phyloP scores from a whole-genome alignment of 2,888 invertebrate species.

The Seladonia tumulorum region DNA sequence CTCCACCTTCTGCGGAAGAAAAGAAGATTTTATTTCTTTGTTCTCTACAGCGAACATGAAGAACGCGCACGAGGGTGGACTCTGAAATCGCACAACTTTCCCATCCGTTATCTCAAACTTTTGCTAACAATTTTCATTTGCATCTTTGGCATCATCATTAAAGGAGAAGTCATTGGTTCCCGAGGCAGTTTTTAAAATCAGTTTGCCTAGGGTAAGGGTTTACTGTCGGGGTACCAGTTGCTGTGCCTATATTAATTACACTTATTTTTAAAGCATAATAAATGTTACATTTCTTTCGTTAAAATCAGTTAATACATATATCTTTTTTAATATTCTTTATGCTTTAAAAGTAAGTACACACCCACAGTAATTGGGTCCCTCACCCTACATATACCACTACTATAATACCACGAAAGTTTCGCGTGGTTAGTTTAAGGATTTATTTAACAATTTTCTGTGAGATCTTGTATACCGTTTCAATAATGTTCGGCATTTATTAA shows the following conservation, averaged over 20 bases:
- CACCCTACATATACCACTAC: too few species aligned
- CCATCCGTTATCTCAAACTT: not conserved
- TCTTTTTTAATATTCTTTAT: too few species aligned
- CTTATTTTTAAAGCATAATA: too few species aligned
- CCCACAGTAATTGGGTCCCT: too few species aligned
- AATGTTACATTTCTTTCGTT: too few species aligned
- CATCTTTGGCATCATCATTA: not conserved
- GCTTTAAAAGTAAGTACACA: too few species aligned
- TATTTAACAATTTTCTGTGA: not conserved
- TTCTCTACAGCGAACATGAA: not conserved
- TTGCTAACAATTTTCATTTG: not conserved
- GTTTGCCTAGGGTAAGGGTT: not conserved
- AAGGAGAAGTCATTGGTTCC: not conserved
- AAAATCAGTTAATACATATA: too few species aligned
- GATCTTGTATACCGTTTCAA: not conserved
- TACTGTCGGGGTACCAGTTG: too few species aligned
- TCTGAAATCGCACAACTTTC: not conserved
- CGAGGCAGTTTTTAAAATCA: not conserved
- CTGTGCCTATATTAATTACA: too few species aligned
- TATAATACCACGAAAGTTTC: not conserved
- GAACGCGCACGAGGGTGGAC: too few species aligned
- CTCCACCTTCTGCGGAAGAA: constrained; percentile 67
- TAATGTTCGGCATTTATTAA: too few species aligned
- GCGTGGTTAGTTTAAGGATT: not conserved
- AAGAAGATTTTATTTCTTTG: constrained; percentile 21